These are phyloP conservation scores for Nomada goodeniana DNA, from an alignment of 2,888 invertebrate genomes.

Conservation along the genomic window DNA sequence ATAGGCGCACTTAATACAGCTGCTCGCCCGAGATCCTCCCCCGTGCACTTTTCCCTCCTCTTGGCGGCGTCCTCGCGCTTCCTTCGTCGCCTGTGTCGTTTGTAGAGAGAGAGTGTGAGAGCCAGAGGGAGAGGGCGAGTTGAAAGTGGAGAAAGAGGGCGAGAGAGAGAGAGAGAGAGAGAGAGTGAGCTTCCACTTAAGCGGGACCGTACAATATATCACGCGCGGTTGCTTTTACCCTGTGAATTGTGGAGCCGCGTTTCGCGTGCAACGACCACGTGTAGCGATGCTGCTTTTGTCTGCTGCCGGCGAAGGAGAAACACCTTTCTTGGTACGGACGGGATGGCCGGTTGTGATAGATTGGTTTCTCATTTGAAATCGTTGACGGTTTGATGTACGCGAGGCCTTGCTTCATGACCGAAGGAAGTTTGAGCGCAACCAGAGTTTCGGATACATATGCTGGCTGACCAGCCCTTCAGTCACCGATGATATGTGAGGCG, in stretches of 20 bases:
- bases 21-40: slow-evolving; percentile 74
- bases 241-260: slow-evolving; percentile 56
- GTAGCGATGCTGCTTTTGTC: slow-evolving; percentile 42
- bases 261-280: slow-evolving; percentile 55
- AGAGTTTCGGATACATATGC: not conserved
- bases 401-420: not conserved
- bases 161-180: not conserved
- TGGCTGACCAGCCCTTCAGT: too few relatives aligned
- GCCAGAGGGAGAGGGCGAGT: slow-evolving; percentile 45
- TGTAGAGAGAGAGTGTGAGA: not conserved
- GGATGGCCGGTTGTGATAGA: not conserved
- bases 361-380: not conserved
- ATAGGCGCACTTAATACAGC: slow-evolving; percentile 84
- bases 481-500: too few relatives aligned
- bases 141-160: not conserved
- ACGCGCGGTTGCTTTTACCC: slow-evolving; percentile 74
- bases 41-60: slow-evolving; percentile 29
- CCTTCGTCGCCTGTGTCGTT: slow-evolving; percentile 32
- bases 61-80: slow-evolving; percentile 18
- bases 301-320: not conserved
- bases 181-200: slow-evolving; percentile 75
- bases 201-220: slow-evolving; percentile 81
- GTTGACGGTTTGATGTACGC: too few relatives aligned
- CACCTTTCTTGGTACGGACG: not conserved
- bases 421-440: not conserved